Percentiles rank a stretch among this genome's conserved stretches.
Conservation (phyloP, 2,113 vertebrate species). For the Ifrita kowaldi region DNA sequence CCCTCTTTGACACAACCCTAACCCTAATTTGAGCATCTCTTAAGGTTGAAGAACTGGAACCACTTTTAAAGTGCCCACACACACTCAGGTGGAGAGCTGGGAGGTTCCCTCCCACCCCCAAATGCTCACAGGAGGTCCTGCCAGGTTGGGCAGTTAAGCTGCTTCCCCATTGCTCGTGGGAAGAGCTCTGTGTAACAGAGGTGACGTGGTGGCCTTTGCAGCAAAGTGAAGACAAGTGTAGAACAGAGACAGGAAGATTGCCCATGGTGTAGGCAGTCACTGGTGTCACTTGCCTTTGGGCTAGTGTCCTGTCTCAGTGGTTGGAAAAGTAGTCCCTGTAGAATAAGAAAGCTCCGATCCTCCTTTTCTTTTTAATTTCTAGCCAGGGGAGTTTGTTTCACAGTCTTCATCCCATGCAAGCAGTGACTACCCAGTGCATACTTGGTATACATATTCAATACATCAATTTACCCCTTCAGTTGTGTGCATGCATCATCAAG, state of each 20-base stretch:
- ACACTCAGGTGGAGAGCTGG: neutral
- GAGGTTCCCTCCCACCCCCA: neutral
- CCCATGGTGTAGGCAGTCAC: neutral
- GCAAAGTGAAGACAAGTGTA: rapidly evolving
- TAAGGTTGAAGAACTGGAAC: slow-evolving; percentile 14
- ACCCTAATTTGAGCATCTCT: slow-evolving; percentile 20
- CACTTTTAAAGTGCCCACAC: neutral
- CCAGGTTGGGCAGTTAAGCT: neutral
- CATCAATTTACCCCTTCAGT: neutral
- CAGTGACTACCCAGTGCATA: neutral
- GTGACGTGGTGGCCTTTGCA: neutral
- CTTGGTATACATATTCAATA: neutral
- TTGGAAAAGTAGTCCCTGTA: neutral
- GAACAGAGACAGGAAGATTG: neutral
- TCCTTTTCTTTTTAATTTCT: neutral
- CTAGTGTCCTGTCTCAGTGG: neutral
- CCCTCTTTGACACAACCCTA: no score
- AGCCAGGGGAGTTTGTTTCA: neutral
- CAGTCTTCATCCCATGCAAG: neutral
- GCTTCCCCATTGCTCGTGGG: neutral
- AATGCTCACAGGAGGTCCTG: neutral
- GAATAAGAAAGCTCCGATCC: neutral
- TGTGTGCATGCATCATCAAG: neutral
- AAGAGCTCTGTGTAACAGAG: neutral
- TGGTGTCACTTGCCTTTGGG: neutral